Evolutionary conservation across 1,140 invertebrate species (phyloP), one percentile per base, ranked within the genome.

Genomic region (Drosophila ananassae): DNA sequence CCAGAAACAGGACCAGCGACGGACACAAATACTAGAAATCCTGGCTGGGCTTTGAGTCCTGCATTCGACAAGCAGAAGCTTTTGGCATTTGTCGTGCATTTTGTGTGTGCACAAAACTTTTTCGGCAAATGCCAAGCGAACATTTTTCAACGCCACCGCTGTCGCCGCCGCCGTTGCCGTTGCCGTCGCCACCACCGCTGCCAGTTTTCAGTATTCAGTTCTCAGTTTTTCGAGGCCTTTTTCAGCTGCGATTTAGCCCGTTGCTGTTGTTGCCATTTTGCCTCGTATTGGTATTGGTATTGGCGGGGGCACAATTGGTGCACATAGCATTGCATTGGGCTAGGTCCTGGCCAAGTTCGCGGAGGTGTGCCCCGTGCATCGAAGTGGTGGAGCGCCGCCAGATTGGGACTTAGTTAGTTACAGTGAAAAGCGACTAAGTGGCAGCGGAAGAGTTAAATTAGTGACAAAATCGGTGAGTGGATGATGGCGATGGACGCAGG

Each of bases 91-190:
- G 72, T 76, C 73, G 62, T 76, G 54, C 79, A 66, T 77, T 77
- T 66, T 81, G 77, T 81, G 72, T 76, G 73, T 62, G 62, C 73
- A 76, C 72, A 76, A 66, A 76, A 76, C 63, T 68, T 77, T 83
- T 83, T 82, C 68, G 59, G 68, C 72, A 79, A 60, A 75, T 75
- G 67, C 61, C 47, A 73, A 28, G 51, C 44, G 52, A 54, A 60
- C 57, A 64, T 79, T 79, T 79, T 78, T 73, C 77, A 57, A 54
- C 54, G 61, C 54, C 73, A 52, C 64, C 67, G 24, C 30, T 12
- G 44, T 44, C 51, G n/a, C 25, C 13, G n/a, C 4, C 13, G 39
- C n/a, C 7, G 44, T 44, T 44, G n/a, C 25, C 13, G n/a, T 12
- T 6, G 39, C n/a, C 7, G 39, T 9, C 41, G 41, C 41, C 8